Percentiles rank a stretch among this genome's conserved stretches.
phyloP scores from a whole-genome alignment of 2,797 vertebrate genomes.

The Xenentodon cancila region DNA sequence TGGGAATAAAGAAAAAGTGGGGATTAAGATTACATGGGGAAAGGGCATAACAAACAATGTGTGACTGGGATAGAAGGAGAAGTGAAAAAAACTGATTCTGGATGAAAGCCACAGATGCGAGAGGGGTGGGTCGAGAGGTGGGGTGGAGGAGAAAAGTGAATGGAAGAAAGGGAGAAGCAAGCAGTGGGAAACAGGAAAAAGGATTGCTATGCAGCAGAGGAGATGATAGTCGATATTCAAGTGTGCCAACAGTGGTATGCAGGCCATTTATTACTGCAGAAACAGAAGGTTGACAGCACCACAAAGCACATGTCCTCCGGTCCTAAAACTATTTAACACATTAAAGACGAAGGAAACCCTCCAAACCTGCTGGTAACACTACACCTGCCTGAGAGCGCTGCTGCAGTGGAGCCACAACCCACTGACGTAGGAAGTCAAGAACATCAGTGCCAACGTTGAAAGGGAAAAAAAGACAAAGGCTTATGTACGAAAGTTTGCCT shows the following conservation, averaged over 20 bases:
- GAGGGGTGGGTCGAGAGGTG: too few relatives aligned
- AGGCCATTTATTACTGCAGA: conserved; percentile 65
- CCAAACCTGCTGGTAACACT: conserved; percentile 55
- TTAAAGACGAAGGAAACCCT: conserved; percentile 60
- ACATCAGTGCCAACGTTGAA: background rate
- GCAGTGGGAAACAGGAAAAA: conserved; percentile 8
- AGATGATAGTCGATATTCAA: conserved; percentile 59
- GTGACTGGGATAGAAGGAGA: too few relatives aligned
- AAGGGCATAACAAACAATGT: background rate
- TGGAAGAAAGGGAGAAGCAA: conserved; percentile 21
- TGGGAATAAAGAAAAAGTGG: background rate
- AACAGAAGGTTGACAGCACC: conserved; percentile 65
- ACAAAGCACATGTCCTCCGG: conserved; percentile 73
- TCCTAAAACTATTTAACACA: conserved; percentile 64
- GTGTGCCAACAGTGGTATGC: conserved; percentile 52
- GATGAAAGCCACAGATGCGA: conserved; percentile 26
- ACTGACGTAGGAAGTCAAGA: conserved; percentile 25
- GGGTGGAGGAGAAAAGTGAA: conserved; percentile 1
- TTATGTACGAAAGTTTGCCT: too few relatives aligned
- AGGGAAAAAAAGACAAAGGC: too few relatives aligned
- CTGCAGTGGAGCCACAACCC: conserved; percentile 23
- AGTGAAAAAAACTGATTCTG: conserved; percentile 3
- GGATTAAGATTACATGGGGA: background rate
- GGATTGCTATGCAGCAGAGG: conserved; percentile 26
- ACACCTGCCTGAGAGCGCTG: conserved; percentile 47